A percentile compares a stretch with the other conserved stretches of the same genome.
Conservation (phyloP, 37 sponge, comb jelly and placozoan genomes). For the Geodia barretti region DNA sequence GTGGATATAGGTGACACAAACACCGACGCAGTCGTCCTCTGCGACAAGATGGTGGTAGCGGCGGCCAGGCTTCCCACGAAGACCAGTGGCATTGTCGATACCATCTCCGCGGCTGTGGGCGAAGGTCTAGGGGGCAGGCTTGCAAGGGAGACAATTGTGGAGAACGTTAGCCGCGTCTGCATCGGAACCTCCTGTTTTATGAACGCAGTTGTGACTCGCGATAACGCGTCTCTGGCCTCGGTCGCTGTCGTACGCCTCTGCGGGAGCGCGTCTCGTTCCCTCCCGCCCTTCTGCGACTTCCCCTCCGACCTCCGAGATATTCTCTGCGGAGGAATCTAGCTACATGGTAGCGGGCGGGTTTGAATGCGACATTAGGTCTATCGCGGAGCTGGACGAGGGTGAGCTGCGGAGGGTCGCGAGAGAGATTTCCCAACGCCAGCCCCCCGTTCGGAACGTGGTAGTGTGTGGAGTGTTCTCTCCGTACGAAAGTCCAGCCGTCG, state of each 20-base stretch:
- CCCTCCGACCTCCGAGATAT: slow-evolving; percentile 43
- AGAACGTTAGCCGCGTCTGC: slow-evolving; percentile 44
- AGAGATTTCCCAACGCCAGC: slow-evolving; percentile 22
- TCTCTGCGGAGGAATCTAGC: slow-evolving; percentile 6
- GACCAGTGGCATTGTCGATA: slow-evolving; percentile 57
- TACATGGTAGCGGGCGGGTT: slow-evolving; percentile 71
- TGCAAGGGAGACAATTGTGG: not conserved
- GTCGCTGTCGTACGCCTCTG: slow-evolving; percentile 80
- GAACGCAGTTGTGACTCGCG: slow-evolving; percentile 77
- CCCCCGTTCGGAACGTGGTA: slow-evolving; percentile 63
- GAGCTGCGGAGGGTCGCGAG: slow-evolving; percentile 27
- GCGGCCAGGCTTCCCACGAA: slow-evolving; percentile 54
- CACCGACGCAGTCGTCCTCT: slow-evolving; percentile 77
- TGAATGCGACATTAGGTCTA: slow-evolving; percentile 46
- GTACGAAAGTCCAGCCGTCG: slow-evolving; percentile 7
- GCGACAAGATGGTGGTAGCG: slow-evolving; percentile 41
- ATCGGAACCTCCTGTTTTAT: slow-evolving; percentile 89
- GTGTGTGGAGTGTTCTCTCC: slow-evolving; percentile 82
- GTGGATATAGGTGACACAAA: slow-evolving; percentile 91
- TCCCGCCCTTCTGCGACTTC: slow-evolving; percentile 86
- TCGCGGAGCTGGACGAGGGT: slow-evolving; percentile 26
- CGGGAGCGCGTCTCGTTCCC: slow-evolving; percentile 51
- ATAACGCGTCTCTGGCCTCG: slow-evolving; percentile 21
- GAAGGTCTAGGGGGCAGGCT: not conserved
- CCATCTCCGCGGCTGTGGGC: slow-evolving; percentile 47